These are phyloP conservation scores for Galerucella pusilla DNA, from an alignment of 2,888 invertebrate genomes.

Conservation along the genomic window DNA sequence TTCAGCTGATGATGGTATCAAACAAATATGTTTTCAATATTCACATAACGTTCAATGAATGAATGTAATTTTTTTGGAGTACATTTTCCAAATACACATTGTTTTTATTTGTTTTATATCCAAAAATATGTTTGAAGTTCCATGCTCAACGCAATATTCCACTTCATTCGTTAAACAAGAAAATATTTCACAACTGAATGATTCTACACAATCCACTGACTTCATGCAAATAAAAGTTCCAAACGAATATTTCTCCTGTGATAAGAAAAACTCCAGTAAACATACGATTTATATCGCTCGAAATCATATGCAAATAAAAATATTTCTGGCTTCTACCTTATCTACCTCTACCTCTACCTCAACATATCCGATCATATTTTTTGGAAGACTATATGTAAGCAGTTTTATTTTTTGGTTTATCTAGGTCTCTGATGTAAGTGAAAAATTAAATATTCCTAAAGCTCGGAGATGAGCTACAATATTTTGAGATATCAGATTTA, in stretches of 20 bases:
- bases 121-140: not conserved
- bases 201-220: not conserved
- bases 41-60: too few species aligned
- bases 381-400: too few species aligned
- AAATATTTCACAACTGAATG: not conserved
- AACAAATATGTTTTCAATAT: too few species aligned
- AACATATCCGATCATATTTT: too few species aligned
- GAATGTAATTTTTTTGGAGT: too few species aligned
- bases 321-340: not conserved
- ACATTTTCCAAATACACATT: too few species aligned
- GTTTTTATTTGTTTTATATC: not conserved
- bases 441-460: too few species aligned
- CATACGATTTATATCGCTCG: not conserved
- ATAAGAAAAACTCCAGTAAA: constrained; percentile 6
- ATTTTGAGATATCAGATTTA: not conserved
- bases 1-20: too few species aligned
- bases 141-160: not conserved
- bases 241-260: not conserved
- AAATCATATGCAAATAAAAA: not conserved
- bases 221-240: not conserved
- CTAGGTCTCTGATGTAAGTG: too few species aligned
- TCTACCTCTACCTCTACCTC: not conserved
- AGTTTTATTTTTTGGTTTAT: too few species aligned
- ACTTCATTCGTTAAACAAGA: not conserved
- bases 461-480: not conserved